Percentiles rank a stretch among this genome's conserved stretches.
Evolutionary conservation across 2,797 vertebrate genomes (phyloP).

Genomic region (Mormyrus hasselquistii): DNA sequence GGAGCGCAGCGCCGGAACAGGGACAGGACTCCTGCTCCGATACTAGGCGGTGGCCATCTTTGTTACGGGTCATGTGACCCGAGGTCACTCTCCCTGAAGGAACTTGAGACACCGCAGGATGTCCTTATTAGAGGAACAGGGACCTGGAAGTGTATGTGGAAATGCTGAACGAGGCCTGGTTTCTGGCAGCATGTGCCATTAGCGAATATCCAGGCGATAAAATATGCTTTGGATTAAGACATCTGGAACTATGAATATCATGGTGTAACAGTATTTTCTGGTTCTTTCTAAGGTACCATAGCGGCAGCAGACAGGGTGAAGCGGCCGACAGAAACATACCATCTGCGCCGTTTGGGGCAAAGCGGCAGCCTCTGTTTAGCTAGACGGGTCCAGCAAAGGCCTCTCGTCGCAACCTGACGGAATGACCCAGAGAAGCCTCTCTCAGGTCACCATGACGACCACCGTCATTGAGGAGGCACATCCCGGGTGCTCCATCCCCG

Average conservation of each 20-base stretch:
- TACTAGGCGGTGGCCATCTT: background rate
- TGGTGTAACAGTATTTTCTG: background rate
- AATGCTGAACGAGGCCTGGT: background rate
- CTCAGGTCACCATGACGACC: background rate
- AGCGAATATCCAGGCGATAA: background rate
- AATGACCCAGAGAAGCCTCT: background rate
- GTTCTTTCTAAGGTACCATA: background rate
- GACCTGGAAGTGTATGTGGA: background rate
- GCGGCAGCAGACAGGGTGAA: background rate
- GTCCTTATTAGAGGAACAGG: background rate
- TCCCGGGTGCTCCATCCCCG: background rate
- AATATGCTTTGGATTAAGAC: background rate
- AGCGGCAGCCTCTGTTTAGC: background rate
- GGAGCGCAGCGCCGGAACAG: background rate
- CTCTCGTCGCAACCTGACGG: background rate
- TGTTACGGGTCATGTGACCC: background rate
- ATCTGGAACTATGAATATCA: background rate
- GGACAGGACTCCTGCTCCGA: background rate
- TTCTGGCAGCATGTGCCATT: background rate
- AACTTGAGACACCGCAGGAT: background rate
- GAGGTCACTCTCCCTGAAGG: background rate
- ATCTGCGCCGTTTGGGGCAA: background rate
- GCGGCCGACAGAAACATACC: background rate
- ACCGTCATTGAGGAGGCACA: background rate
- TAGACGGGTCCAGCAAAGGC: background rate